Base-by-base conservation (phyloP, 1,140 invertebrate species). In the Hyphantria cunea region DNA sequence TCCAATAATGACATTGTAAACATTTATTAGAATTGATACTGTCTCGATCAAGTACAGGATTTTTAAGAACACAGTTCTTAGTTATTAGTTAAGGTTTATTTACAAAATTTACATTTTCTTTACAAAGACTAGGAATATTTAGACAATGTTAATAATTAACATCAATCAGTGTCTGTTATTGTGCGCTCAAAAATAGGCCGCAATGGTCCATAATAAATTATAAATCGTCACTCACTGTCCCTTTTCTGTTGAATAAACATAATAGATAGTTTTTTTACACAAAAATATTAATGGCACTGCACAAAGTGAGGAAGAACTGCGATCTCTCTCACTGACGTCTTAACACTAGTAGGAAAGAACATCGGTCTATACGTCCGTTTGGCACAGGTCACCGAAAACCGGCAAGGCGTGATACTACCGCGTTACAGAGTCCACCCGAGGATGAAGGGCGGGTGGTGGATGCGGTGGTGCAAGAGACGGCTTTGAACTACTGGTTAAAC, bases 321-420 rank as follows among this genome's bases (percentile, higher is more conserved):
- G 74, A 81, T 84, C 51, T 77, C 15, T 74, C 45, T 70, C 63
- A 71, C 76, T 72, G 66, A 78, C 54, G 63, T 82, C 82, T 86
- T 82, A 81, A 74, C 74, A 82, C 75, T 80, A 71, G 54, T 45
- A 50, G 42, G 50, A 58, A 72, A 74, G 51, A 62, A 64, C 34
- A 58, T 79, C 71, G 63, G 68, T 81, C 73, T 86, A 90, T 76
- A 90, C 86, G 80, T 90, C 88, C 76, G 88, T 90, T 90, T 90
- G 88, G 88, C 88, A 90, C 88, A 90, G 66, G 59, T 89, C 86
- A 80, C 86, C 88, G 88, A 90, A 89, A 78, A 77, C 73, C 86
- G 85, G 88, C 85, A 88, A 75, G 72, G 86, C 86, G 79, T 86
- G 84, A 87, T 88, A 89, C 88, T 90, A 90, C 86, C 88, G 84